Conservation (phyloP, 2,113 vertebrate genomes). For the Shinisaurus crocodilurus region DNA sequence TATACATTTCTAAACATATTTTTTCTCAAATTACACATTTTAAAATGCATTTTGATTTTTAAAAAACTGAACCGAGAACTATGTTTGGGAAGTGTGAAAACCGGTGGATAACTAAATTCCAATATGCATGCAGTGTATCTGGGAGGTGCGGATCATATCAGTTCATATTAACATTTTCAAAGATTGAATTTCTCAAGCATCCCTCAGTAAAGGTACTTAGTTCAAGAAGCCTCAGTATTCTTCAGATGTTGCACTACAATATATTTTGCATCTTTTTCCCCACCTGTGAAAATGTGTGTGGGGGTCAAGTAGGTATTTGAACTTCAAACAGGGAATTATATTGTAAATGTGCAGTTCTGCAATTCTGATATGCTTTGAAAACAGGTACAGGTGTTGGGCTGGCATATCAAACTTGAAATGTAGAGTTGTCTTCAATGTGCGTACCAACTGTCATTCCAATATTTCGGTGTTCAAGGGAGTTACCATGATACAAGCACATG, state of each 20-base stretch:
- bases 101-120: too few species aligned
- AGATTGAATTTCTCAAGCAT: too few species aligned
- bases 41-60: too few species aligned
- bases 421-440: neutral
- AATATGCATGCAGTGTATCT: too few species aligned
- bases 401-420: neutral
- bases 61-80: too few species aligned
- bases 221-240: neutral
- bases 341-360: neutral
- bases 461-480: too few species aligned
- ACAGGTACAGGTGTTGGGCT: neutral
- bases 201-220: too few species aligned
- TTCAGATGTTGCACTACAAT: neutral
- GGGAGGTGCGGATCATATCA: too few species aligned
- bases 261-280: neutral
- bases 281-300: neutral
- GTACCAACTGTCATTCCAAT: neutral
- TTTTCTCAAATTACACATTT: too few species aligned
- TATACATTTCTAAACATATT: too few species aligned
- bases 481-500: neutral
- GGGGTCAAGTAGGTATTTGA: neutral
- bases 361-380: neutral
- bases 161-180: too few species aligned
- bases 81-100: too few species aligned
- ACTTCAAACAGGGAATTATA: neutral